phyloP scores from a whole-genome alignment of 2,888 invertebrate genomes.

The Lucinisca nassula region DNA sequence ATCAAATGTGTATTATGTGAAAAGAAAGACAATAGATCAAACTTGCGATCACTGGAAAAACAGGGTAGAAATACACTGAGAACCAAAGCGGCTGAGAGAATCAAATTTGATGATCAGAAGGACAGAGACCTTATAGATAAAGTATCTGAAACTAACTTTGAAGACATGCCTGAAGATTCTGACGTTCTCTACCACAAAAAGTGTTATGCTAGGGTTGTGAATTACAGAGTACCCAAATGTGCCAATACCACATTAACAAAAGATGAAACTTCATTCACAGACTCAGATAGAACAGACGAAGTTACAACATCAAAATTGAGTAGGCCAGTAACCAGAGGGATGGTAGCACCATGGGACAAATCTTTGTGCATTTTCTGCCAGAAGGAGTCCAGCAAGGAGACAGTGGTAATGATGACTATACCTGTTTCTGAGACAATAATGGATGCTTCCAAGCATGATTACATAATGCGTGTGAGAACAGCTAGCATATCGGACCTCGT shows the following conservation, averaged over 20 bases:
- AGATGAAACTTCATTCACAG: background rate
- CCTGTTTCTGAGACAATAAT: background rate
- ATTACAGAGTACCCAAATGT: background rate
- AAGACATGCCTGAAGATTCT: background rate
- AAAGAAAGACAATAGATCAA: background rate
- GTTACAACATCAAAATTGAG: background rate
- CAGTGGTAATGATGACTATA: background rate
- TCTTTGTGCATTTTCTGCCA: background rate
- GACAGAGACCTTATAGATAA: background rate
- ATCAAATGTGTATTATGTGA: background rate
- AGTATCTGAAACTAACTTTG: no score
- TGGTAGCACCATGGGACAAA: background rate
- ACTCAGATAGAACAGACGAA: background rate
- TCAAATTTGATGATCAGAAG: background rate
- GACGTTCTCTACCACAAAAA: background rate
- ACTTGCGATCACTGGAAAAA: background rate
- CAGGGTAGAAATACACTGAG: background rate
- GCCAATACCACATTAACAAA: background rate
- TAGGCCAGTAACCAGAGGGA: background rate
- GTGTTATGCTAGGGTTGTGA: background rate
- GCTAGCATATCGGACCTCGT: background rate
- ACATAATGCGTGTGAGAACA: background rate
- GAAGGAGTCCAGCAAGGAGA: background rate
- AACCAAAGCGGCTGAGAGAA: no score
- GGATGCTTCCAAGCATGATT: background rate